Evolutionary conservation across 2,797 vertebrate genomes (phyloP), one percentile per base, ranked within the genome.

Genomic region (Sebastes itinus): DNA sequence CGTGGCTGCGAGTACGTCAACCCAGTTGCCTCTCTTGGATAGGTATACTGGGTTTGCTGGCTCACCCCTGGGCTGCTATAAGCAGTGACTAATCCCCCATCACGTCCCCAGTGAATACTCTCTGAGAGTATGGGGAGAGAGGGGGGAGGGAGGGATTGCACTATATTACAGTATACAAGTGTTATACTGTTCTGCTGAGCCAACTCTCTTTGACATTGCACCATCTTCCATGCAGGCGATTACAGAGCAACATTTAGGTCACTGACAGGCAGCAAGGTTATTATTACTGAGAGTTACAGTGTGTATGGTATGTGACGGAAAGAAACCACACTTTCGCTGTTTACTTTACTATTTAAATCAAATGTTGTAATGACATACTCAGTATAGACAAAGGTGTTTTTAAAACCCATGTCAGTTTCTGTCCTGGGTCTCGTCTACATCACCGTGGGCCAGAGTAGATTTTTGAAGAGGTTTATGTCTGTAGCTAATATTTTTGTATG

Each of bases 171-270:
- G 78, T 87, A 87, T 67, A 84, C 62, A 77, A 82, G 74, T 27
- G 82, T 38, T 77, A 42, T 42, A 42, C 66, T 72, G 82, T 87
- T 89, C 80, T 88, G 89, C 91, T 92, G 93, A 92, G 87, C 88
- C 83, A 89, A 91, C 85, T 85, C 72, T 88, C 68, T 89, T 83
- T 87, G 88, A 92, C 83, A 82, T 91, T 92, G 91, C 89, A 90
- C 82, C 91, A 89, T 84, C 76, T 78, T 86, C 79, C 68, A 70
- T 75, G 81, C 64, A 64, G 83, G 67, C n/a, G 27, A 90, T 80
- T 78, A 85, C 71, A 80, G 69, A 82, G 72, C 72, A 80, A 68
- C 73, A 90, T 88, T 84, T 84, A 88, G 89, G 80, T 87, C 85
- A 90, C 63, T 23, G 66, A 81, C 54, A 64, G 33, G 62, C 33